Evolutionary conservation across 2,888 invertebrate species (phyloP).

Genomic region (Candidula unifasciata): DNA sequence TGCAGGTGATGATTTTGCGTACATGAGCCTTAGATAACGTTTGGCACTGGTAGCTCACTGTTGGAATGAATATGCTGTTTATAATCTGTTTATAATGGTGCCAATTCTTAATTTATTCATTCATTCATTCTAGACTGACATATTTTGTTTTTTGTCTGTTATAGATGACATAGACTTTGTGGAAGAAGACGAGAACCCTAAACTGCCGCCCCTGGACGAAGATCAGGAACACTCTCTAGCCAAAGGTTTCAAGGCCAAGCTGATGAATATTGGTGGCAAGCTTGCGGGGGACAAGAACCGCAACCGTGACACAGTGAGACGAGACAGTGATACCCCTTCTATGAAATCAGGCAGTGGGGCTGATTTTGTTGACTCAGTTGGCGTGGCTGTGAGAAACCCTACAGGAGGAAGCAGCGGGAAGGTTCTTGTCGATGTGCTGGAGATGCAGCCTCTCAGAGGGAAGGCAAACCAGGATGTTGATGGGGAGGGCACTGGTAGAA

Average conservation of each 20-base stretch:
- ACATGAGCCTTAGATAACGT: too few species aligned
- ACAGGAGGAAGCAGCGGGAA: conserved; percentile 15
- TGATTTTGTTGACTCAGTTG: neutral
- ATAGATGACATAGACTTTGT: conserved; percentile 48
- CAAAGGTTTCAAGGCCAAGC: conserved; percentile 48
- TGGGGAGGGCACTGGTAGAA: neutral
- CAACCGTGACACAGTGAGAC: conserved; percentile 24
- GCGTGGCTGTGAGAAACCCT: conserved; percentile 17
- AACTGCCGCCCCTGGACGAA: conserved; percentile 51
- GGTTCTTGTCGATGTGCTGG: conserved; percentile 35
- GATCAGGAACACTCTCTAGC: conserved; percentile 47
- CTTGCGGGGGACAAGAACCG: conserved; percentile 35
- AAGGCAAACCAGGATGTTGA: neutral
- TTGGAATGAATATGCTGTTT: too few species aligned
- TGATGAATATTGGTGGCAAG: conserved; percentile 34
- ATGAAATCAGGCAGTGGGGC: conserved; percentile 3
- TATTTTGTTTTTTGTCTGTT: too few species aligned
- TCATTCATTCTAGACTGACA: too few species aligned
- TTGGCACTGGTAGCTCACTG: too few species aligned
- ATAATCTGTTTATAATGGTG: too few species aligned
- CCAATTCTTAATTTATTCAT: too few species aligned
- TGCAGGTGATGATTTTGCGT: too few species aligned
- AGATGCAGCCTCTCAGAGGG: conserved; percentile 41
- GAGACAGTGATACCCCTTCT: conserved; percentile 37
- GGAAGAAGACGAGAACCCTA: conserved; percentile 26